Evolutionary conservation across 2,888 invertebrate species (phyloP).

Genomic region (Agonopterix subpropinquella): DNA sequence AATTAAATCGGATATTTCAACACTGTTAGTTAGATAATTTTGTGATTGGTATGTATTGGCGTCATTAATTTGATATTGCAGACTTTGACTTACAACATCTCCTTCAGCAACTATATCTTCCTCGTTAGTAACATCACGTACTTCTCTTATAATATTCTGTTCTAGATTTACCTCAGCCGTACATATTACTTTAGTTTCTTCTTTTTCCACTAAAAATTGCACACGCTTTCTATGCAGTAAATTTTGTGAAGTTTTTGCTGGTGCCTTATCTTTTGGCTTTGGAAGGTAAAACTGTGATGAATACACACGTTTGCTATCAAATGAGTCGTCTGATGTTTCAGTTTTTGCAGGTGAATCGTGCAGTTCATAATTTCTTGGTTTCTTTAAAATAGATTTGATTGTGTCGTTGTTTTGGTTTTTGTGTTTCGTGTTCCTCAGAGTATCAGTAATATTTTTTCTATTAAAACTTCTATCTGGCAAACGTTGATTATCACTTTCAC

Average conservation of each 20-base stretch:
- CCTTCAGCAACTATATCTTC: conserved; percentile 52
- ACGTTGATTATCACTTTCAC: conserved; percentile 67
- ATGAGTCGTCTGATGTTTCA: conserved; percentile 42
- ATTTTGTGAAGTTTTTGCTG: conserved; percentile 36
- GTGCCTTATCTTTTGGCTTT: conserved; percentile 62
- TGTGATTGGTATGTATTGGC: conserved; percentile 14
- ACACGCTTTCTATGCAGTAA: conserved; percentile 79
- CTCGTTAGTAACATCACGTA: conserved; percentile 34
- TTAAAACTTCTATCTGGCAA: conserved; percentile 44
- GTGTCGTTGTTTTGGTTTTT: conserved; percentile 53
- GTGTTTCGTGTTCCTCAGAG: conserved; percentile 39
- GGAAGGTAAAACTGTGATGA: conserved; percentile 79
- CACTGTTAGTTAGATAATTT: conserved; percentile 18
- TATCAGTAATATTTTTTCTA: conserved; percentile 39
- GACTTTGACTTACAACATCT: conserved; percentile 57
- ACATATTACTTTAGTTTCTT: conserved; percentile 66
- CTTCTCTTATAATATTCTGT: conserved; percentile 36
- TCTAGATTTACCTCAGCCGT: conserved; percentile 67
- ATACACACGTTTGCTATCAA: conserved; percentile 47
- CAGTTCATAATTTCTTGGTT: conserved; percentile 63
- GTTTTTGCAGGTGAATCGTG: conserved; percentile 36
- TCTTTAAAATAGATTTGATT: conserved; percentile 78
- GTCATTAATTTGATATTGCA: conserved; percentile 24
- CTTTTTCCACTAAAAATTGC: conserved; percentile 82
- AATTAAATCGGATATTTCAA: conserved; percentile 32